Evolutionary conservation across 2,888 invertebrate species (phyloP).

Genomic region (Catocala sponsa): DNA sequence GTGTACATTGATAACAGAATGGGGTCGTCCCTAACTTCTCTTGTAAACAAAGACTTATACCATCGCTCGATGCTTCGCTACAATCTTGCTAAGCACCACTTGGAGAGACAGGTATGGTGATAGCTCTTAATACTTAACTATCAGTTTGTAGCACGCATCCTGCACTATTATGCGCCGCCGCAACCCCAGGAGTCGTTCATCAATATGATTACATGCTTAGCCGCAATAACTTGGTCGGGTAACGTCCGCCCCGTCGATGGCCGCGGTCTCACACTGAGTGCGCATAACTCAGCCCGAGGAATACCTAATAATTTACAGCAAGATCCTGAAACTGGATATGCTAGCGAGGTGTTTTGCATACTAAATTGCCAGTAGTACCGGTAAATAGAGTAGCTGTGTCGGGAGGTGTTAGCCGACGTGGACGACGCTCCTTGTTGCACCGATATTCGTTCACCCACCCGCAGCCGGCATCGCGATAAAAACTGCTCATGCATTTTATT

Average conservation of each 20-base stretch:
- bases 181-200: constrained; percentile 53
- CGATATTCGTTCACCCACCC: constrained; percentile 26
- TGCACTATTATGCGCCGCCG: constrained; percentile 18
- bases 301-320: constrained; percentile 58
- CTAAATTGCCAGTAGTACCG: constrained; percentile 25
- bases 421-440: constrained; percentile 21
- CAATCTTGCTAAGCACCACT: constrained; percentile 10
- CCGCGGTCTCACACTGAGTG: constrained; percentile 54
- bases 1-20: constrained; percentile 35
- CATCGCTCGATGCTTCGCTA: neutral
- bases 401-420: constrained; percentile 18
- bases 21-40: constrained; percentile 32
- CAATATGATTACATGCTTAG: constrained; percentile 59
- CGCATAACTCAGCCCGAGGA: constrained; percentile 54
- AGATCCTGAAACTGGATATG: constrained; percentile 53
- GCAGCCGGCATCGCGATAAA: constrained; percentile 23
- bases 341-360: constrained; percentile 39
- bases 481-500: constrained; percentile 19
- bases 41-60: constrained; percentile 16
- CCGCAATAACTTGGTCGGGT: constrained; percentile 44
- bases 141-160: constrained; percentile 17
- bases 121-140: constrained; percentile 29
- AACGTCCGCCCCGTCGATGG: constrained; percentile 40
- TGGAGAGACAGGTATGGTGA: constrained; percentile 3
- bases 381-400: constrained; percentile 30